Evolutionary conservation across 2,113 vertebrate species (phyloP), one percentile per base, ranked within the genome.

Genomic region (Phalacrocorax aristotelis): DNA sequence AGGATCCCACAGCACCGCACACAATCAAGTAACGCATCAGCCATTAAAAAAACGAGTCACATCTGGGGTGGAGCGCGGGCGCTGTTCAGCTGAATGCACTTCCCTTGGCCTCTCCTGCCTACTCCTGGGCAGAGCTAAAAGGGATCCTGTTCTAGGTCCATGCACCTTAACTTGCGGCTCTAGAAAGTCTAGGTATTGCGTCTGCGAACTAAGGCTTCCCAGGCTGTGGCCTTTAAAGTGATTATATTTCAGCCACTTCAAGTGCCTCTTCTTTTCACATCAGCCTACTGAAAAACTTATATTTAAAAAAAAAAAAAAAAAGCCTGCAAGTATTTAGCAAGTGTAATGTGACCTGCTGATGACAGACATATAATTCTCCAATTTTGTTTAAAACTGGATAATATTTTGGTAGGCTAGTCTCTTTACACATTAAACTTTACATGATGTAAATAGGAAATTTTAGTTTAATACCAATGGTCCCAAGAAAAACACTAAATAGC

Each of bases 401-500:
- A 92, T 96, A 96, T 94, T 95, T 97, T 97, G 87, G 66, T 94
- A 96, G 83, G 83, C 89, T 89, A 93, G 95, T 79, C 77, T 97
- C 88, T 96, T 91, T 96, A 89, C 93, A 93, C 88, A 94, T 92
- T 95, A 95, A 96, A 93, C 88, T 95, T 96, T 88, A 93, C 94
- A 93, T 80, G 85, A 94, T 93, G 89, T 91, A 96, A 97, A 97
- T 95, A 95, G 82, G 93, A 96, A 96, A 96, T 69, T 90, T 93
- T 96, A 94, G 84, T 97, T 97, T 95, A 95, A 94, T 94, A 96
- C 86, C 87, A 97, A 70, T 54, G 87, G 83, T 87, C 83, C 85
- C 94, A 97, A 96, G 91, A 98, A 97, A 96, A 96, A 95, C 92
- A 95, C 89, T 69, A 93, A 93, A 97, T 75, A 95, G 95, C 79